Base-by-base conservation (phyloP, 1,140 invertebrate genomes). In the Cepaea nemoralis region DNA sequence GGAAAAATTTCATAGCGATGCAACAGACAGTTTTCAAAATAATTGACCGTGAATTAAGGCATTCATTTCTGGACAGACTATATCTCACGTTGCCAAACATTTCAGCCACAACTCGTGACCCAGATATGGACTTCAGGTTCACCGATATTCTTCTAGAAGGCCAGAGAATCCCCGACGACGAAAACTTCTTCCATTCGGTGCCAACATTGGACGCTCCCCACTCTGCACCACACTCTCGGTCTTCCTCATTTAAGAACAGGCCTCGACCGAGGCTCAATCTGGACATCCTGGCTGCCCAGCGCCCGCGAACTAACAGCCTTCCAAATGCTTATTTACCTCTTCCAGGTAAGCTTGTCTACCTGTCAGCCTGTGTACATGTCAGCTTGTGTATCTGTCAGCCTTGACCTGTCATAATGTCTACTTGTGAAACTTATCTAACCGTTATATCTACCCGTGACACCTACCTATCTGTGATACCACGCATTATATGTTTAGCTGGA, bases 221-320 rank as follows among this genome's bases (percentile, higher is more conserved):
- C 77, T 85, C 84, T 31, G 80, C 84, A 5, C 82, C 85, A 0
- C 85, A 86, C 37, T 85, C 84, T n/a, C 77, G 87, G 0, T 87
- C 87, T 22, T 85, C 84, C 50, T 88, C 87, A 45, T 87, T 88
- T 74, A 84, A 82, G 45, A 88, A 87, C 59, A 37, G 84, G 19
- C 84, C 85, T 6, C 75, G 87, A 35, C 84, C 86, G 19, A 87
- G 84, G 78, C 80, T 85, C 1, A 66, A 84, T 33, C 75, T 85
- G 31, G 86, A 87, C 33, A 69, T 85, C 10, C 70, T 81, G 31
- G 70, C 76, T 0, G 82, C 83, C 35, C 82, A 86, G 39, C 74
- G 86, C 35, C 86, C 85, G 6, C 77, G 85, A 50, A 86, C 85
- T 12, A 84, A 84, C 83, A 85, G 86, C 81, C 78, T 88, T 77